Evolutionary conservation across 2,797 vertebrate species (phyloP), one percentile per base, ranked within the genome.

Genomic region (Dicrostonyx torquatus): DNA sequence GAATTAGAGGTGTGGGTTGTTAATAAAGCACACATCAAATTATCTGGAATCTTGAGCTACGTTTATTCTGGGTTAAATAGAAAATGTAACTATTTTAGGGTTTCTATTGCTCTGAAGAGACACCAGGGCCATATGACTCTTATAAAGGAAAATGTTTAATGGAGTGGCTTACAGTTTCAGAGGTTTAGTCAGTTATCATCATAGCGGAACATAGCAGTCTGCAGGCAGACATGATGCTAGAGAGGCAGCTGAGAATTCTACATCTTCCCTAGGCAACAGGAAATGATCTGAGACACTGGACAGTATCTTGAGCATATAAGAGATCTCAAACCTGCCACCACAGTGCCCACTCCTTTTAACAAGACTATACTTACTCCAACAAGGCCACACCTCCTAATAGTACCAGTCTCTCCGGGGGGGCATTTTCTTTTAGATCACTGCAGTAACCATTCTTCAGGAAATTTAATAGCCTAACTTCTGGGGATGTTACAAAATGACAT

Each of bases 51-150:
- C 45, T 0, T 80, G 77, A 93, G 29, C 34, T 96, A 75, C 45
- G 91, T 96, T 26, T 90, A 95, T 70, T 26, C 68, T 64, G 45
- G 73, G 45, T 60, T 58, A 95, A 76, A 66, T 73, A 37, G 34
- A 87, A 58, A 50, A 73, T 88, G 34, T 70, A 70, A 70, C 66
- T 70, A 17, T 70, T 34, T 37, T 70, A 70, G 34, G 15, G 34
- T 37, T 70, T 70, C 34, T 70, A 20, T 70, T 64, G 66, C 17
- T n/a, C 3, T 70, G 66, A 20, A 70, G 17, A n/a, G 66, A 70
- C 34, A 37, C 17, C 66, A n/a, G 34, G 7, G 7, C 0, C 31
- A 37, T 70, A 8, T 12, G 37, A 70, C 34, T 70, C 34, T 70
- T 37, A n/a, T 4, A 68, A n/a, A 6, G 14, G 13, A 68, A 70